Percentiles rank a stretch among this genome's conserved stretches.
Evolutionary conservation across 1,140 invertebrate species (phyloP).

Genomic region (Mya arenaria): DNA sequence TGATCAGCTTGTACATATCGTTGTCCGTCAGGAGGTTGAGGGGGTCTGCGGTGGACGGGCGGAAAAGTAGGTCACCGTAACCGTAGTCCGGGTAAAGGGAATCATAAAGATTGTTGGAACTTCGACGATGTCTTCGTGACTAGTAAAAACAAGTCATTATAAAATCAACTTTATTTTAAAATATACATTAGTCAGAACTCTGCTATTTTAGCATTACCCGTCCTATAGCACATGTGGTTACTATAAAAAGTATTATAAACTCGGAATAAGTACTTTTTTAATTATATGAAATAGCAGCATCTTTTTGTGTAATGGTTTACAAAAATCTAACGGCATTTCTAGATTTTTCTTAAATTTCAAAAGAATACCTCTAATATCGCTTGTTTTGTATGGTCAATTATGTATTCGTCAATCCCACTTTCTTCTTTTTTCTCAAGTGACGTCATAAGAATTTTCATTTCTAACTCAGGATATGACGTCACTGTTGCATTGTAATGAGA

Average conservation of each 20-base stretch:
- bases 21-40: neutral
- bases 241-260: neutral
- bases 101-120: neutral
- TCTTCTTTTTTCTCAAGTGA: neutral
- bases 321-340: neutral
- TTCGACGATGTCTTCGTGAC: neutral
- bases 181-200: neutral
- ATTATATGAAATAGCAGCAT: neutral
- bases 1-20: constrained; percentile 16
- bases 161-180: constrained; percentile 6
- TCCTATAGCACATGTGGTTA: neutral
- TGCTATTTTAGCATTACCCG: neutral
- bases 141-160: neutral
- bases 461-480: constrained; percentile 43
- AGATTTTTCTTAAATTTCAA: neutral
- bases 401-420: neutral
- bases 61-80: neutral
- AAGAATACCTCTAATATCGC: neutral
- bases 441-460: constrained; percentile 14
- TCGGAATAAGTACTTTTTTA: neutral
- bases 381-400: constrained; percentile 3
- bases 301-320: neutral
- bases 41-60: neutral
- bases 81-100: neutral
- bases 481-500: constrained; percentile 1